A percentile compares a stretch with the other conserved stretches of the same genome.
phyloP scores from a whole-genome alignment of 2,888 invertebrate species.

The Megalurothrips usitatus region DNA sequence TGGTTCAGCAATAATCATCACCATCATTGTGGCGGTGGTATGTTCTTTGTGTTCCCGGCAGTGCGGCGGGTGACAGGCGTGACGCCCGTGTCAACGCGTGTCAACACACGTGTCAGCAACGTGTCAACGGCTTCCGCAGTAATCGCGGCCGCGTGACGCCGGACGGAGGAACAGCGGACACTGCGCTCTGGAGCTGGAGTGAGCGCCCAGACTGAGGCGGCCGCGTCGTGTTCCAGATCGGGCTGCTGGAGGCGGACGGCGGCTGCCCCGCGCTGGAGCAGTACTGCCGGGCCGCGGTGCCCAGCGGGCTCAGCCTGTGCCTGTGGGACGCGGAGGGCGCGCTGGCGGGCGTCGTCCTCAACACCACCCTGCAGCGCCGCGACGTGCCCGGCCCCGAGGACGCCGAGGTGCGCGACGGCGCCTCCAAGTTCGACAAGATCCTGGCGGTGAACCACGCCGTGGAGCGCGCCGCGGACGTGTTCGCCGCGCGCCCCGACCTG shows the following conservation, averaged over 20 bases:
- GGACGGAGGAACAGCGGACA: too few relatives aligned
- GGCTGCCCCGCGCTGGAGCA: conserved; percentile 6
- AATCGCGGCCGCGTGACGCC: too few relatives aligned
- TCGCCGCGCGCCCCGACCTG: neutral
- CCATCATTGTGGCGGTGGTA: too few relatives aligned
- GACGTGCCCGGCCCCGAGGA: neutral
- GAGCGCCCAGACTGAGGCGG: too few relatives aligned
- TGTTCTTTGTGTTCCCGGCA: too few relatives aligned
- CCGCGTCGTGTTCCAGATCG: neutral
- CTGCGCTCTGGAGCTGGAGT: too few relatives aligned
- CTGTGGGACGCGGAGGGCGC: neutral
- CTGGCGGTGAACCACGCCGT: conserved; percentile 18
- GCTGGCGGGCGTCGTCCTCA: neutral
- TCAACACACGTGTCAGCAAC: too few relatives aligned
- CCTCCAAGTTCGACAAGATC: conserved; percentile 24
- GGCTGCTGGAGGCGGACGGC: neutral
- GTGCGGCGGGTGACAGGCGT: too few relatives aligned
- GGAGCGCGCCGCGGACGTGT: neutral
- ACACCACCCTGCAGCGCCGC: neutral
- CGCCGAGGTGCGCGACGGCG: neutral
- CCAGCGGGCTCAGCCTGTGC: conserved; percentile 14
- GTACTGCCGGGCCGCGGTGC: conserved; percentile 1
- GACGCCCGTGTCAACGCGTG: too few relatives aligned
- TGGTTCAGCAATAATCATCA: too few relatives aligned
- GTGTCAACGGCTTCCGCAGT: too few relatives aligned